Evolutionary conservation across 2,113 vertebrate genomes (phyloP).

Genomic region (Microcebus griseorufus): DNA sequence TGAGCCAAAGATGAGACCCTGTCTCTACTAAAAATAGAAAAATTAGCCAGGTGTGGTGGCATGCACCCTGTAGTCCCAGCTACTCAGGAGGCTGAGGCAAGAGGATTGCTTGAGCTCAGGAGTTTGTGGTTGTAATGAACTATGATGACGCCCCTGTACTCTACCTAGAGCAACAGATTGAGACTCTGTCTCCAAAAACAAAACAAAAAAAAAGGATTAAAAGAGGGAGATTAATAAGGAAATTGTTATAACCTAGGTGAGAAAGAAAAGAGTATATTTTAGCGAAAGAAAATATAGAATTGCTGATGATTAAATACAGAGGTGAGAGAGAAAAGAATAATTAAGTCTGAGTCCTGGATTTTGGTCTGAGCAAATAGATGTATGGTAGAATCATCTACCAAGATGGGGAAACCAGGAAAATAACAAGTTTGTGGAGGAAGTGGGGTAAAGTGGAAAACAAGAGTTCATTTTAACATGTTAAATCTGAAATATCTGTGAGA

Average conservation of each 20-base stretch:
- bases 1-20: too few relatives aligned
- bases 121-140: too few relatives aligned
- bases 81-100: too few relatives aligned
- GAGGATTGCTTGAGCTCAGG: too few relatives aligned
- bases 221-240: not conserved
- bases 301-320: not conserved
- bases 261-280: not conserved
- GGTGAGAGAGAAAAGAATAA: not conserved
- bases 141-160: too few relatives aligned
- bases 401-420: not conserved
- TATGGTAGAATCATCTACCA: not conserved
- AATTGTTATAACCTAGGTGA: not conserved
- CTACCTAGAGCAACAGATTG: too few relatives aligned
- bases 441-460: not conserved
- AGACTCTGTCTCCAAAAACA: too few relatives aligned
- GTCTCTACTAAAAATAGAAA: too few relatives aligned
- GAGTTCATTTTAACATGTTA: slow-evolving; percentile 21
- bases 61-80: too few relatives aligned
- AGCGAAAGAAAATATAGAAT: not conserved
- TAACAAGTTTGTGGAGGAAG: not conserved
- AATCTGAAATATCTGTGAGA: not conserved
- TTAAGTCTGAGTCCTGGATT: not conserved
- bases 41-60: too few relatives aligned
- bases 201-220: too few relatives aligned
- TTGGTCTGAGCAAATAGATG: not conserved